phyloP scores from a whole-genome alignment of 2,113 vertebrate genomes.

The Osmerus mordax region DNA sequence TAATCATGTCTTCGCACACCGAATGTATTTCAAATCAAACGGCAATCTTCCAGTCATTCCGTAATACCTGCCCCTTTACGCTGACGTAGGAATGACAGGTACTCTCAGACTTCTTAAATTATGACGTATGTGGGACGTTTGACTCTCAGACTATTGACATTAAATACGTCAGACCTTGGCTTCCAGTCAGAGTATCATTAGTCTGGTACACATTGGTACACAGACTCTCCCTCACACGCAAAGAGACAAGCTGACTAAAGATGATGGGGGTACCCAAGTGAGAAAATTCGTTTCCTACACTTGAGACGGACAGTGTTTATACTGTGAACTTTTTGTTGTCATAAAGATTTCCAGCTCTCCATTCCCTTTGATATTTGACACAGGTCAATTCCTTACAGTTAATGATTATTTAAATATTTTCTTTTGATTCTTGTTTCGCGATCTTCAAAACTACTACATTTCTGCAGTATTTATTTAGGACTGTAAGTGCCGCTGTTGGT shows the following conservation, averaged over 20 bases:
- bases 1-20: too few relatives aligned
- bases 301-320: too few relatives aligned
- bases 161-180: slow-evolving; percentile 1
- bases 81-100: slow-evolving; percentile 21
- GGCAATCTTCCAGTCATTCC: slow-evolving; percentile 28
- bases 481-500: slow-evolving; percentile 80
- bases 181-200: slow-evolving; percentile 46
- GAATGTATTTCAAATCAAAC: slow-evolving; percentile 24
- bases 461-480: slow-evolving; percentile 64
- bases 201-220: slow-evolving; percentile 46
- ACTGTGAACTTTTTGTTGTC: too few relatives aligned
- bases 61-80: slow-evolving; percentile 31
- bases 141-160: slow-evolving; percentile 73
- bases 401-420: too few relatives aligned
- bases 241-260: slow-evolving; percentile 49
- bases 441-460: background rate
- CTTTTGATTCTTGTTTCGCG: background rate
- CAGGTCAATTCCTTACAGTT: too few relatives aligned
- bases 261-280: slow-evolving; percentile 16
- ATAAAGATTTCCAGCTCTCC: too few relatives aligned
- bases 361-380: too few relatives aligned
- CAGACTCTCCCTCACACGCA: slow-evolving; percentile 54
- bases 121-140: slow-evolving; percentile 36
- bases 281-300: background rate
- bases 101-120: slow-evolving; percentile 35